These are phyloP conservation scores for Selenia dentaria DNA, from an alignment of 2,888 invertebrate species.

Conservation along the genomic window DNA sequence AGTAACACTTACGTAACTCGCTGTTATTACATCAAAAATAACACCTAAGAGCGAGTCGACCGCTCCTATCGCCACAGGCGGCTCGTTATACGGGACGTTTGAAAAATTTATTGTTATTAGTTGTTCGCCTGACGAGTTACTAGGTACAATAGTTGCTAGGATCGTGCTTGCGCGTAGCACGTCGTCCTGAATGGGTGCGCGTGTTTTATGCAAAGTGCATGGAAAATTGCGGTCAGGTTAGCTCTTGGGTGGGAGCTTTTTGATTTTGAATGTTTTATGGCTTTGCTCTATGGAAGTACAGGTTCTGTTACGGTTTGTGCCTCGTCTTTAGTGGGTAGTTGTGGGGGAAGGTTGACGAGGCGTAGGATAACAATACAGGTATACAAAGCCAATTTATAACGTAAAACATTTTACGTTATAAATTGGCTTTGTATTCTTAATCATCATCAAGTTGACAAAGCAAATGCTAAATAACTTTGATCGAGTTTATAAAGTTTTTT, in stretches of 20 bases:
- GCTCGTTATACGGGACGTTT: conserved; percentile 45
- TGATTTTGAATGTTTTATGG: conserved; percentile 24
- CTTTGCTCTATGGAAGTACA: neutral
- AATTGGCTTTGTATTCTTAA: too few species aligned
- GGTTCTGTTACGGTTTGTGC: too few species aligned
- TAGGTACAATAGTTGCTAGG: conserved; percentile 4
- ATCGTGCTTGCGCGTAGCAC: neutral
- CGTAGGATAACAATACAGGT: too few species aligned
- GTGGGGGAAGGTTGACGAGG: too few species aligned
- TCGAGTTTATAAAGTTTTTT: too few species aligned
- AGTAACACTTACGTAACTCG: conserved; percentile 29
- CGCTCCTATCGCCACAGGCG: conserved; percentile 52
- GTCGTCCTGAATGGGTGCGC: conserved; percentile 10
- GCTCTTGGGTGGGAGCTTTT: conserved; percentile 18
- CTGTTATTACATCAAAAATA: conserved; percentile 56
- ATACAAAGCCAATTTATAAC: too few species aligned
- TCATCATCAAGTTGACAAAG: too few species aligned
- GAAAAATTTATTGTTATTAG: conserved; percentile 40
- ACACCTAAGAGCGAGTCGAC: conserved; percentile 47
- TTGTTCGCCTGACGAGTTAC: conserved; percentile 20
- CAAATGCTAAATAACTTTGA: too few species aligned
- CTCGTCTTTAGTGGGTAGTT: too few species aligned
- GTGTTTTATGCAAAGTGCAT: conserved; percentile 34
- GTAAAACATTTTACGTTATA: too few species aligned
- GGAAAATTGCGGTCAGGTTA: conserved; percentile 27